These are phyloP conservation scores for Andrena bicolor DNA, from an alignment of 2,888 invertebrate genomes.

Conservation along the genomic window DNA sequence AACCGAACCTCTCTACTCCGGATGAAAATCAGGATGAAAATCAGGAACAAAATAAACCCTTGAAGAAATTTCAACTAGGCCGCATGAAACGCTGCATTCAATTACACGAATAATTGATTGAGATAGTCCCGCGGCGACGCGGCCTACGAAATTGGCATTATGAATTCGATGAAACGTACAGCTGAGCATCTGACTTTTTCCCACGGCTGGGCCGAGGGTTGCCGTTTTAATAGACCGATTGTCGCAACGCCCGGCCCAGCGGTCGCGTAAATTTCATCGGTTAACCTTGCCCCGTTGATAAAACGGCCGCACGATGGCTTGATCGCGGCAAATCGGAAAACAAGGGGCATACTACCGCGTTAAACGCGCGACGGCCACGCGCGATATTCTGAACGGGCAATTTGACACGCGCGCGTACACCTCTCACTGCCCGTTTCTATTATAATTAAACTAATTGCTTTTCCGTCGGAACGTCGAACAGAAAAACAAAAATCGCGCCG, in stretches of 20 bases:
- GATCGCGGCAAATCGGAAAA: constrained; percentile 18
- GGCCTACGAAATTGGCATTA: too few species aligned
- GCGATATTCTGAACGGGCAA: constrained; percentile 24
- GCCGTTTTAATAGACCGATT: constrained; percentile 7
- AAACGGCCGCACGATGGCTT: not conserved
- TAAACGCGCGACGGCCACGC: not conserved
- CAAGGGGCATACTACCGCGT: constrained; percentile 12
- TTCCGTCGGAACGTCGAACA: not conserved
- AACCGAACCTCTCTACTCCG: too few species aligned
- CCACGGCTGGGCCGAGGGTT: not conserved
- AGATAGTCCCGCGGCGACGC: too few species aligned
- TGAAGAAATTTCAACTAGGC: too few species aligned
- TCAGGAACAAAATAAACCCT: too few species aligned
- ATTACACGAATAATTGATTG: too few species aligned
- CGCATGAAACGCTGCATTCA: too few species aligned
- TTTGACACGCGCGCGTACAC: constrained; percentile 26
- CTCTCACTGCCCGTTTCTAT: constrained; percentile 20
- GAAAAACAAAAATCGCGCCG: constrained; percentile 9
- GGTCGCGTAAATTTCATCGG: constrained; percentile 25
- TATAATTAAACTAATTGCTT: constrained; percentile 56
- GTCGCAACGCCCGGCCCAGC: not conserved
- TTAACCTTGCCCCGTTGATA: constrained; percentile 24
- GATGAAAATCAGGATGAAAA: too few species aligned
- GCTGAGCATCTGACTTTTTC: not conserved
- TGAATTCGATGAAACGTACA: not conserved